Conservation (phyloP, 2,888 invertebrate genomes). For the Colletes collaris region DNA sequence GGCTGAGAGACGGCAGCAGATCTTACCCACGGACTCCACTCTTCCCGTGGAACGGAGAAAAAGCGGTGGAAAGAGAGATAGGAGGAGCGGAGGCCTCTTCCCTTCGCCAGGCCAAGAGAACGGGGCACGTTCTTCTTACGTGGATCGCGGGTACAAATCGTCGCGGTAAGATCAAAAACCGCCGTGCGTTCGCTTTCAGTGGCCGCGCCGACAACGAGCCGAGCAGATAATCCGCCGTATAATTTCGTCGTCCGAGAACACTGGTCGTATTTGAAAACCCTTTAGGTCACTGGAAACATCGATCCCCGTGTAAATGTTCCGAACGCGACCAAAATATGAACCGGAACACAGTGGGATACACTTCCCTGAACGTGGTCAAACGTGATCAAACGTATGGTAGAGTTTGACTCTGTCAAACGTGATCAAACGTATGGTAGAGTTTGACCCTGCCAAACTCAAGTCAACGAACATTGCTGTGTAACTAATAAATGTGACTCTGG, state of each 20-base stretch:
- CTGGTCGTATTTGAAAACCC: conserved; percentile 22
- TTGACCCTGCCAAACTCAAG: no score
- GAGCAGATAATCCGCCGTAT: conserved; percentile 66
- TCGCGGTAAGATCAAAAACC: conserved; percentile 76
- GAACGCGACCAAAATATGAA: conserved; percentile 27
- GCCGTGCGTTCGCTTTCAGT: conserved; percentile 57
- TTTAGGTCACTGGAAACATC: conserved; percentile 22
- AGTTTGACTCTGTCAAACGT: no score
- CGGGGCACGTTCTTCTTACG: conserved; percentile 66
- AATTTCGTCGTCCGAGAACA: conserved; percentile 57
- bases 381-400: no score
- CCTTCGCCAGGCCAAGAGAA: conserved; percentile 36
- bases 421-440: no score
- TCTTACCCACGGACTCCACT: conserved; percentile 53
- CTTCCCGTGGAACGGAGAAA: conserved; percentile 37
- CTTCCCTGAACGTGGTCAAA: no score
- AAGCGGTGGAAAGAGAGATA: conserved; percentile 41
- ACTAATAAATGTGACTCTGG: neutral
- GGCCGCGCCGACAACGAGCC: conserved; percentile 52
- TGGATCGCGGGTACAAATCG: conserved; percentile 74
- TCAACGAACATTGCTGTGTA: no score
- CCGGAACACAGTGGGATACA: neutral
- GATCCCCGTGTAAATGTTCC: conserved; percentile 35
- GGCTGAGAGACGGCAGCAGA: conserved; percentile 71
- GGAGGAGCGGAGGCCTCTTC: conserved; percentile 20